Conservation (phyloP, 2,113 vertebrate genomes). For the Craseonycteris thonglongyai region DNA sequence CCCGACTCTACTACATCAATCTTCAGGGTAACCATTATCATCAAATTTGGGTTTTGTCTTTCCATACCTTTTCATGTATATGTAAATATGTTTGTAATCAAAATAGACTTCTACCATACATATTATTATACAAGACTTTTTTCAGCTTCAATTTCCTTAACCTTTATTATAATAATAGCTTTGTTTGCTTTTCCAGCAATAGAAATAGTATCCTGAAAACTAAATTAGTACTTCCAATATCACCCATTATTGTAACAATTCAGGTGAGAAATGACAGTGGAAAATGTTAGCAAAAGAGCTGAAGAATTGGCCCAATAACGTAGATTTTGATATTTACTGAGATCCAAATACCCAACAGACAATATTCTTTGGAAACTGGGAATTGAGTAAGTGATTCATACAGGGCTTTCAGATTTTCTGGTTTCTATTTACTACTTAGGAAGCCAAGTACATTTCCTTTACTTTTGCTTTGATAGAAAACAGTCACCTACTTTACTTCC, state of each 20-base stretch:
- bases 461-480: neutral
- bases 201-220: neutral
- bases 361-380: neutral
- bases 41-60: neutral
- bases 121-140: neutral
- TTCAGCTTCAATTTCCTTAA: neutral
- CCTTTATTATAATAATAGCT: neutral
- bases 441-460: neutral
- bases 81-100: neutral
- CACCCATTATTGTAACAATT: neutral
- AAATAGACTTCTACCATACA: neutral
- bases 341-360: neutral
- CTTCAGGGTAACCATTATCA: neutral
- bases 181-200: neutral
- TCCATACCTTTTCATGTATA: neutral
- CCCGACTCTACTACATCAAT: neutral
- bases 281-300: neutral
- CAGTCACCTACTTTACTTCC: neutral
- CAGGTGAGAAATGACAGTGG: neutral
- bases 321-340: neutral
- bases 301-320: neutral
- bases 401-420: neutral
- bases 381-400: neutral
- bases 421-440: neutral
- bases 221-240: neutral